phyloP scores from a whole-genome alignment of 2,113 vertebrate genomes.

The Mungos mungo region DNA sequence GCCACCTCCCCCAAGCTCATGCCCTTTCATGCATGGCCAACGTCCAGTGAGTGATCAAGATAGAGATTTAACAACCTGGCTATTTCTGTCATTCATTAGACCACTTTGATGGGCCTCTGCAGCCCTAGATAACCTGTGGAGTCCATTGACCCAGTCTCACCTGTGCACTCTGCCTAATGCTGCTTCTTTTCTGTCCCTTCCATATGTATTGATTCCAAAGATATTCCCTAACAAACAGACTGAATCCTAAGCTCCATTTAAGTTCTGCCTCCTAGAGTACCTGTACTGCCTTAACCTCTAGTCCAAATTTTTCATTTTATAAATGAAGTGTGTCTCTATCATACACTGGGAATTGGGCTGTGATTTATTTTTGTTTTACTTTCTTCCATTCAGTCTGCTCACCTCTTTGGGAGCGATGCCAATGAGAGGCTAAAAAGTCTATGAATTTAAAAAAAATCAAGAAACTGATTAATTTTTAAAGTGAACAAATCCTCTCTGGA shows the following conservation, averaged over 20 bases:
- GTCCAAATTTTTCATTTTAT: not conserved
- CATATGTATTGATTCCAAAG: not conserved
- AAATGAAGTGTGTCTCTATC: not conserved
- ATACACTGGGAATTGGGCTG: not conserved
- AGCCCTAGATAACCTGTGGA: not conserved
- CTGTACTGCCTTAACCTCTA: not conserved
- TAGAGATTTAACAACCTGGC: not conserved
- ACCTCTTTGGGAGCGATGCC: not conserved
- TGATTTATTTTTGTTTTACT: not conserved
- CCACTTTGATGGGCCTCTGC: not conserved
- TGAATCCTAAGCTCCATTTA: not conserved
- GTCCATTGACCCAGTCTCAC: not conserved
- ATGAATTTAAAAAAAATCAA: not conserved
- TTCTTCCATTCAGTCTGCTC: not conserved
- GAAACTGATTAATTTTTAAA: not conserved
- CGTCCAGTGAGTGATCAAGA: not conserved
- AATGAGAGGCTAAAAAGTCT: not conserved
- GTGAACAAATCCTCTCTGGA: not conserved
- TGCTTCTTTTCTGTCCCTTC: not conserved
- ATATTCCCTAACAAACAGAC: not conserved
- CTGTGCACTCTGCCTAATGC: not conserved
- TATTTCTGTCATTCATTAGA: not conserved
- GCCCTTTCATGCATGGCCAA: not conserved
- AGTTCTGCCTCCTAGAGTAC: not conserved
- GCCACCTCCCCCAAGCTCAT: not conserved